Base-by-base conservation (phyloP, 2,113 vertebrate genomes). In the Pongo abelii region DNA sequence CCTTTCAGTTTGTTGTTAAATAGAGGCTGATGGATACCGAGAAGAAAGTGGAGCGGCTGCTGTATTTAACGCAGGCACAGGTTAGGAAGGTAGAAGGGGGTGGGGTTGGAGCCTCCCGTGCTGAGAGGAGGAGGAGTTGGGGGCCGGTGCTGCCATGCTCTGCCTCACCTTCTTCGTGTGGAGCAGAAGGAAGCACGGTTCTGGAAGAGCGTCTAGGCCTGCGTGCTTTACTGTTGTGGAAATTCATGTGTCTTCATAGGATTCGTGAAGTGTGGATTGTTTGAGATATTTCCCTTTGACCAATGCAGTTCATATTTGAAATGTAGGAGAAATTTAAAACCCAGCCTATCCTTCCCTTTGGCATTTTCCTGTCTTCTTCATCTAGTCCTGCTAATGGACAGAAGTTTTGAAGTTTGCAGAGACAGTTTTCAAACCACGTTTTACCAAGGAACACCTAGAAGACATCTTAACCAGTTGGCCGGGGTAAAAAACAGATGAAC, bases 31-130 rank as follows among this genome's bases (percentile, higher is more conserved):
- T 1, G 32, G 57, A 20, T 14, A 3, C 48, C 5, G 22, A 32
- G 20, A 11, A 69, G 78, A 23, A 14, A 55, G 3, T 30, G 4
- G 1, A 35, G 32, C 52, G 27, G 57, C 67, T 46, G 22, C 78
- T 72, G 18, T 23, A 2, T 9, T 3, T 1, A 30, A 27, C 43
- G 0, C 6, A 32, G n/a, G n/a, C 48, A 0, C 40, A 46, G 6
- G 57, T 0, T 46, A 17, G 23, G 6, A 14, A 2, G 25, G 48
- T 23, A 20, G 50, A 38, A 0, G 5, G 16, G 43, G 69, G 38
- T 38, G 38, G 16, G 50, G 18, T 55, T 10, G 52, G 6, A 17
- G 30, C 13, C 40, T 17, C 17, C 8, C 20, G 11, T 17, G 72
- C 77, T 32, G 8, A 32, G 69, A 30, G 40, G 38, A 35, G 13